A percentile compares a stretch with the other conserved stretches of the same genome.
Conservation (phyloP, 2,888 invertebrate genomes). For the Congeria kusceri region DNA sequence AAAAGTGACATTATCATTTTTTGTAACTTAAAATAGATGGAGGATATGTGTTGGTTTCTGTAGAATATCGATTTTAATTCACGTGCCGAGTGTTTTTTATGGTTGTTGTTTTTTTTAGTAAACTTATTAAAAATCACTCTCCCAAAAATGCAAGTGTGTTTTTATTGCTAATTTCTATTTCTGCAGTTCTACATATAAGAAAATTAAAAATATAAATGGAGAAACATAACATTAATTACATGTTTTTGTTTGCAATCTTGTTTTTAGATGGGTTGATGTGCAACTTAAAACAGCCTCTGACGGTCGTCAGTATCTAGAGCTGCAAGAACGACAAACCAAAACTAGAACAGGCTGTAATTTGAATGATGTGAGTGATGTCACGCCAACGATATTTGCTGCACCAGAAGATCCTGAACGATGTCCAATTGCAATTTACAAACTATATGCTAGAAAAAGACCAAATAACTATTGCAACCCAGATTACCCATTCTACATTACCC, state of each 20-base stretch:
- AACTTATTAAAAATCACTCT: neutral
- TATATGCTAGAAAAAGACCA: slow-evolving; percentile 35
- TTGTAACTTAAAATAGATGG: too few species aligned
- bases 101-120: neutral
- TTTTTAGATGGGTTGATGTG: slow-evolving; percentile 47
- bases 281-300: slow-evolving; percentile 13
- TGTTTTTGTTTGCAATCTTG: neutral
- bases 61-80: too few species aligned
- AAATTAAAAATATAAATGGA: too few species aligned
- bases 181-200: neutral
- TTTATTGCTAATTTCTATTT: too few species aligned
- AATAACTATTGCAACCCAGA: slow-evolving; percentile 20
- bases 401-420: slow-evolving; percentile 26
- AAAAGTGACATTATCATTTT: too few species aligned
- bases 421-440: slow-evolving; percentile 32
- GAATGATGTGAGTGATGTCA: slow-evolving; percentile 21
- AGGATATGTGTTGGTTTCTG: too few species aligned
- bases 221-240: too few species aligned
- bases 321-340: slow-evolving; percentile 41
- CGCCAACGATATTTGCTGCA: slow-evolving; percentile 33
- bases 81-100: neutral
- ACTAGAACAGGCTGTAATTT: slow-evolving; percentile 33
- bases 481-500: slow-evolving; percentile 41
- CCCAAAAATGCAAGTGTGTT: neutral
- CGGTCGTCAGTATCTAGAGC: slow-evolving; percentile 35